phyloP scores from a whole-genome alignment of 2,797 vertebrate genomes.

The Megaceryle alcyon region DNA sequence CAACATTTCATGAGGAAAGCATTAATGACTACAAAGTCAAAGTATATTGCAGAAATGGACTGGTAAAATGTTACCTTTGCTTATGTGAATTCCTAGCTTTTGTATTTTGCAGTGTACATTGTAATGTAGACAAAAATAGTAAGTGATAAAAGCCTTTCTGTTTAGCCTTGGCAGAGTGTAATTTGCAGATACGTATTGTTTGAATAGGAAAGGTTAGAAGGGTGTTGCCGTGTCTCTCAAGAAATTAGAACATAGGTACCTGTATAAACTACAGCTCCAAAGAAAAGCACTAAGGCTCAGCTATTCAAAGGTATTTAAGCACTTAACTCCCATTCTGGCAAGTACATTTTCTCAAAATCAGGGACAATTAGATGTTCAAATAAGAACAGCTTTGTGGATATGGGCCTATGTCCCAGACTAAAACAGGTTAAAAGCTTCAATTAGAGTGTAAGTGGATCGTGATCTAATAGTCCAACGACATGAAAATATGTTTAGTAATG shows the following conservation, averaged over 20 bases:
- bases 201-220: not conserved
- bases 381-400: not conserved
- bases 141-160: not conserved
- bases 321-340: not conserved
- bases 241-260: not conserved
- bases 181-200: not conserved
- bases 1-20: slow-evolving; percentile 8
- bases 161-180: not conserved
- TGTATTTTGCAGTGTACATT: not conserved
- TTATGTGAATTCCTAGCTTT: not conserved
- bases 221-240: not conserved
- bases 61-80: not conserved
- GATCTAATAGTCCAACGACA: not conserved
- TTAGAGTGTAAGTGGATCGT: slow-evolving; percentile 5
- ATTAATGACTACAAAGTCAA: not conserved
- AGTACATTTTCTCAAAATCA: not conserved
- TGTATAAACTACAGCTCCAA: not conserved
- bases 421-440: slow-evolving; percentile 28
- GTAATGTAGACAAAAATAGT: not conserved
- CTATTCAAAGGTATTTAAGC: not conserved
- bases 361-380: not conserved
- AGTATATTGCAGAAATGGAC: not conserved
- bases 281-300: not conserved
- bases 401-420: not conserved
- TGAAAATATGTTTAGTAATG: slow-evolving; percentile 34